Percentiles rank a stretch among this genome's conserved stretches.
Evolutionary conservation across 2,797 vertebrate species (phyloP).

Genomic region (Cirrhinus mrigala): DNA sequence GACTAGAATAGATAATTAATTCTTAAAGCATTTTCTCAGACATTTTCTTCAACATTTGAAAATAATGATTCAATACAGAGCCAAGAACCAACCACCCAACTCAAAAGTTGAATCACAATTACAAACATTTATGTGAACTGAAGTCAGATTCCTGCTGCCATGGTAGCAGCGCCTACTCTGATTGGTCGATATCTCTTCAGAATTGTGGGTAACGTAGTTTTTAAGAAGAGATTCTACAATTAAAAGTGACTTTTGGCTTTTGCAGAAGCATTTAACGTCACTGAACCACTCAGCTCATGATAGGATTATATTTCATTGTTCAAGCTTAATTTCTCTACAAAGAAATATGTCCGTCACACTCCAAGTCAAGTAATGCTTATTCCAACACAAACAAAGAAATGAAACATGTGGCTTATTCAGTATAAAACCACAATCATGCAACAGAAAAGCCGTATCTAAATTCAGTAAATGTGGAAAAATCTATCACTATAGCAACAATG

Average conservation of each 20-base stretch:
- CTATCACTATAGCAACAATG: slow-evolving; percentile 21
- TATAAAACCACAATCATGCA: not conserved
- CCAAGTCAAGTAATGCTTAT: not conserved
- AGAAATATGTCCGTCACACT: not conserved
- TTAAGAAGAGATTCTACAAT: not conserved
- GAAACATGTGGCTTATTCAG: not conserved
- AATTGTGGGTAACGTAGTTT: not conserved
- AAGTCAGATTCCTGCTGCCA: not conserved
- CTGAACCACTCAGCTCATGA: not conserved
- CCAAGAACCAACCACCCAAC: not conserved
- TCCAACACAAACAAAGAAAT: not conserved
- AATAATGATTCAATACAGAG: not conserved
- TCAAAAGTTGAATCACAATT: not conserved
- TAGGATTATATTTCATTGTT: not conserved
- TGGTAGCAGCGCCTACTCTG: not conserved
- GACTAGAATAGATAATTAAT: not conserved
- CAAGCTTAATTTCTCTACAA: not conserved
- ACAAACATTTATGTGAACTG: not conserved
- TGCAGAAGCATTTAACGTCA: not conserved
- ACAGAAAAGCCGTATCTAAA: slow-evolving; percentile 16
- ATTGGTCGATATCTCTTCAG: not conserved
- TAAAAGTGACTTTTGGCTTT: not conserved
- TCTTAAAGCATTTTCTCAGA: not conserved
- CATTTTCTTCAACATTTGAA: not conserved
- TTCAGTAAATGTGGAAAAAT: not conserved